Evolutionary conservation across 2,113 vertebrate species (phyloP).

Genomic region (Micromys minutus): DNA sequence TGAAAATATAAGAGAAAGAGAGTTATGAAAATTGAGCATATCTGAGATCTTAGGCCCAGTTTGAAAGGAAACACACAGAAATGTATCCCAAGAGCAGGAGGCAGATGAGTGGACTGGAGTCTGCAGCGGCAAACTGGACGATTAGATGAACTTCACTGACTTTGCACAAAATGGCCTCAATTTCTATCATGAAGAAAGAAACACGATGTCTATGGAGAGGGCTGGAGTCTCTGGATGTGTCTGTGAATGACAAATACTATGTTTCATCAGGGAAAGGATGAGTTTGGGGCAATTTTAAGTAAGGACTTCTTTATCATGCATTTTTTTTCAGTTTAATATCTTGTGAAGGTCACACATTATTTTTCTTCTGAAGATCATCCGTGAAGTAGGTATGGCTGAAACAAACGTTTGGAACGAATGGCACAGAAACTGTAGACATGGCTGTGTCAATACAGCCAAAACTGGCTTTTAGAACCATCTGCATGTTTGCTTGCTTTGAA

Average conservation of each 20-base stretch:
- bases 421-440: background rate
- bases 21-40: background rate
- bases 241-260: background rate
- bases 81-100: background rate
- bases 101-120: rapidly evolving
- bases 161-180: background rate
- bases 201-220: background rate
- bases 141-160: background rate
- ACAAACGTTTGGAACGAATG: background rate
- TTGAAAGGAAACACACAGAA: background rate
- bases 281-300: background rate
- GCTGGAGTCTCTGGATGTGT: background rate
- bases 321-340: background rate
- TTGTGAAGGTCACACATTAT: background rate
- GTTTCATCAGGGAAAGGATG: background rate
- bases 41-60: background rate
- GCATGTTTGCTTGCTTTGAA: background rate
- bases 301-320: background rate
- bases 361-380: background rate
- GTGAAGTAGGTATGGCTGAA: background rate
- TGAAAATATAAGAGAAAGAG: background rate
- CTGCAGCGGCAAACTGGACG: background rate
- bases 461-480: background rate
- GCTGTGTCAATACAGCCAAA: background rate
- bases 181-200: background rate